phyloP scores from a whole-genome alignment of 2,113 vertebrate genomes.

The Chionomys nivalis region DNA sequence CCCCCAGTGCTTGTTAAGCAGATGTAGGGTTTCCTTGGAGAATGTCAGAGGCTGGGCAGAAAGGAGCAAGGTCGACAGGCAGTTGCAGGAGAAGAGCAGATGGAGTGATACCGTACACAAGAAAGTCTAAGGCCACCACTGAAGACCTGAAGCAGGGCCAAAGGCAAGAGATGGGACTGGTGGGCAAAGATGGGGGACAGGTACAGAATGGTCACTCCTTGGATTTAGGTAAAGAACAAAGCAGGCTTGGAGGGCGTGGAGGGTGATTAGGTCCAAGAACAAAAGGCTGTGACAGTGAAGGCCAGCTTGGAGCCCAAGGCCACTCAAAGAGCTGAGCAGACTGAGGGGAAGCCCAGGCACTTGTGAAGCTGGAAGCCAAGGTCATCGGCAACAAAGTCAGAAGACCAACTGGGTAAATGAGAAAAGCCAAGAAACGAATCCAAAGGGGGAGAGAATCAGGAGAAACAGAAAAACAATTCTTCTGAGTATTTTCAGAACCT shows the following conservation, averaged over 20 bases:
- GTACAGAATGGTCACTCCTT: not conserved
- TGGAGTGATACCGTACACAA: no score
- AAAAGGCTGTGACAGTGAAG: not conserved
- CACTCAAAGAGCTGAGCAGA: not conserved
- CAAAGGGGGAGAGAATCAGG: not conserved
- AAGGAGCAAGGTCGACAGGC: not conserved
- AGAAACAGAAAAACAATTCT: not conserved
- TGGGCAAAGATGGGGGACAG: no score
- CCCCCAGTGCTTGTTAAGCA: not conserved
- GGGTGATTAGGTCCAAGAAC: not conserved
- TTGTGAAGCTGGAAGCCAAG: not conserved
- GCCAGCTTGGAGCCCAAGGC: not conserved
- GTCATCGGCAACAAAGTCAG: not conserved
- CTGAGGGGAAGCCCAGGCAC: not conserved
- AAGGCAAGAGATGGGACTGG: not conserved
- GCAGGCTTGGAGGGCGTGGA: not conserved
- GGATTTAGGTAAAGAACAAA: not conserved
- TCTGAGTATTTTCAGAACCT: not conserved
- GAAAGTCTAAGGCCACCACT: not conserved
- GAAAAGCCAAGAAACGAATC: not conserved
- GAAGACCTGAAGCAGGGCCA: not conserved
- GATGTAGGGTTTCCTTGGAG: not conserved
- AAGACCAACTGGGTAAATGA: not conserved
- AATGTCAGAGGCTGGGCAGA: not conserved
- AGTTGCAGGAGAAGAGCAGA: not conserved